Evolutionary conservation across 92 coral and sea anemone species (phyloP), one percentile per base, ranked within the genome.

Genomic region (Siderastrea siderea): DNA sequence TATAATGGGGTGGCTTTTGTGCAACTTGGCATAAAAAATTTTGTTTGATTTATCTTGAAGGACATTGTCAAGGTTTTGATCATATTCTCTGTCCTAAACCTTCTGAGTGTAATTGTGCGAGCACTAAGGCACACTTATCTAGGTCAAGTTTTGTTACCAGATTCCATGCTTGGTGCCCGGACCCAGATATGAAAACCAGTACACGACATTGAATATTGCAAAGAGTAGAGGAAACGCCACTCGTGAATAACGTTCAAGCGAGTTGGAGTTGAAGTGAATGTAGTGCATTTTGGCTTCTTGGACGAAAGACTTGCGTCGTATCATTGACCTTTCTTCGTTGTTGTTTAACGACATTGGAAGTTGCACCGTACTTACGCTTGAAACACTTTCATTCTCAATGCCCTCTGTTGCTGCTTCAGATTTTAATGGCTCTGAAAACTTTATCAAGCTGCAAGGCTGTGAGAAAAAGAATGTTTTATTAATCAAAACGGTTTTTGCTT

Each of bases 201-300:
- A 93, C 5, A 77, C 86, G 4, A 90, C 9, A 55, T 93, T 93
- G 64, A 93, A 93, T 15, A 93, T 44, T 64, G 50, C 60, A 38
- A 90, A 93, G 46, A 79, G 73, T 17, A 83, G 1, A 26, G 93
- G 93, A 57, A 93, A 88, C 1, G 85, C 89, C 59, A 90, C 69
- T 66, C 96, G 66, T 14, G 96, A 85, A 67, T 93, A 93, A 26
- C 62, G 84, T 26, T 93, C 96, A 78, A 93, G 68, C 3, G 88
- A 77, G 4, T 47, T 76, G 49, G 93, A 84, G 70, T 90, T 90
- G 81, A 93, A 93, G 43, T 73, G 62, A 69, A 93, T 47, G 71
- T 93, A 93, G 46, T 51, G 48, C 89, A 66, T 38, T 68, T 75
- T 75, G 77, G 89, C 80, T 3, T 73, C 80, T 51, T 49, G 80